Conservation (phyloP, 2,888 invertebrate species). For the Hyles lineata region DNA sequence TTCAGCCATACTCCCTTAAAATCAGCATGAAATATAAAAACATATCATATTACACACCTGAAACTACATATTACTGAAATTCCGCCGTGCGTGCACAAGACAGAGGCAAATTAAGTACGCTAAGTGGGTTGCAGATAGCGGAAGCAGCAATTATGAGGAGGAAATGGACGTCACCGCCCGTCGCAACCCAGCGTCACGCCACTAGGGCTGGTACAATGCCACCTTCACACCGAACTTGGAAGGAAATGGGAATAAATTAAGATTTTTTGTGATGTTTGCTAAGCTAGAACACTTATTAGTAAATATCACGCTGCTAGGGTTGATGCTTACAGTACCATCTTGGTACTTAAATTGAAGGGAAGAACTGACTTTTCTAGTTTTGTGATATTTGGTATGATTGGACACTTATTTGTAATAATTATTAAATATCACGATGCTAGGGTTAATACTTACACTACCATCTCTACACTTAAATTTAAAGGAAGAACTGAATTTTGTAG, state of each 20-base stretch:
- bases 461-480: too few species aligned
- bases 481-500: too few species aligned
- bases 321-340: too few species aligned
- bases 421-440: too few species aligned
- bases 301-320: too few species aligned
- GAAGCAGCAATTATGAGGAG: constrained; percentile 66
- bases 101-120: constrained; percentile 56
- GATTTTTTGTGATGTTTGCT: not conserved
- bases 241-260: not conserved
- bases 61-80: constrained; percentile 3
- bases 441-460: too few species aligned
- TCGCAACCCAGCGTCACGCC: constrained; percentile 43
- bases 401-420: too few species aligned
- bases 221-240: not conserved
- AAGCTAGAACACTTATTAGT: too few species aligned
- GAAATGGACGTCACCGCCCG: constrained; percentile 67
- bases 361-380: too few species aligned
- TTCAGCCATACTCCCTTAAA: too few species aligned
- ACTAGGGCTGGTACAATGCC: constrained; percentile 51
- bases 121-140: constrained; percentile 74
- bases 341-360: too few species aligned
- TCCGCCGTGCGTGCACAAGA: constrained; percentile 23
- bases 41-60: not conserved
- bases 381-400: not conserved
- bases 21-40: not conserved